Conservation (phyloP, 92 coral and sea anemone genomes). For the Blastomussa wellsi region DNA sequence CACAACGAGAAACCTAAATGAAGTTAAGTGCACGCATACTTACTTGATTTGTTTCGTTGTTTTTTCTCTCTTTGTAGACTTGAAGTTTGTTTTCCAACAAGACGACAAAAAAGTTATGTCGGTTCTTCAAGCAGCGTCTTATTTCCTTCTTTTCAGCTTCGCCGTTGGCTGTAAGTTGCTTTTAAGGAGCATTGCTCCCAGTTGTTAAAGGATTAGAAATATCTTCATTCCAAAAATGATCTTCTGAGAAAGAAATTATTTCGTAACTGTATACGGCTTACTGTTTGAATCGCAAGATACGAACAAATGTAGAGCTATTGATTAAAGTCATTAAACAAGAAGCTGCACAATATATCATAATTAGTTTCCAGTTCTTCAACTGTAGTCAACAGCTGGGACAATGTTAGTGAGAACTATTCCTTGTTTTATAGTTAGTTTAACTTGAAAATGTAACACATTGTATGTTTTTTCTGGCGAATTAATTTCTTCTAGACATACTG, state of each 20-base stretch:
- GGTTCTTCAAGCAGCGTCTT: neutral
- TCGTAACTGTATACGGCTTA: neutral
- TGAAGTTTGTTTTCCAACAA: neutral
- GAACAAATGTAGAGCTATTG: neutral
- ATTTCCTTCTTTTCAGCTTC: neutral
- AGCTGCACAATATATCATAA: neutral
- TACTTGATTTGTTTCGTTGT: neutral
- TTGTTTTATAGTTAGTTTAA: no score
- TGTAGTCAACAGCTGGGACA: no score
- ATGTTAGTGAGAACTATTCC: no score
- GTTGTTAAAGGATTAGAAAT: neutral
- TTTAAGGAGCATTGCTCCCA: neutral
- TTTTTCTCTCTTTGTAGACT: neutral
- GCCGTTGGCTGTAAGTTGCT: constrained; percentile 14
- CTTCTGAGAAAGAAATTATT: neutral
- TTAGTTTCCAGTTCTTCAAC: no score
- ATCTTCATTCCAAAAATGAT: neutral
- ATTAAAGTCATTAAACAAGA: neutral
- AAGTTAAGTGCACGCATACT: neutral
- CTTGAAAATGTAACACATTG: no score
- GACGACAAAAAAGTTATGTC: neutral
- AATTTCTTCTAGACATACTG: no score
- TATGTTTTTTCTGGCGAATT: no score
- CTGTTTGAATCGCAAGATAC: neutral
- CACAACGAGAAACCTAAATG: no score